phyloP scores from a whole-genome alignment of 2,797 vertebrate species.

The Remorina albescens region DNA sequence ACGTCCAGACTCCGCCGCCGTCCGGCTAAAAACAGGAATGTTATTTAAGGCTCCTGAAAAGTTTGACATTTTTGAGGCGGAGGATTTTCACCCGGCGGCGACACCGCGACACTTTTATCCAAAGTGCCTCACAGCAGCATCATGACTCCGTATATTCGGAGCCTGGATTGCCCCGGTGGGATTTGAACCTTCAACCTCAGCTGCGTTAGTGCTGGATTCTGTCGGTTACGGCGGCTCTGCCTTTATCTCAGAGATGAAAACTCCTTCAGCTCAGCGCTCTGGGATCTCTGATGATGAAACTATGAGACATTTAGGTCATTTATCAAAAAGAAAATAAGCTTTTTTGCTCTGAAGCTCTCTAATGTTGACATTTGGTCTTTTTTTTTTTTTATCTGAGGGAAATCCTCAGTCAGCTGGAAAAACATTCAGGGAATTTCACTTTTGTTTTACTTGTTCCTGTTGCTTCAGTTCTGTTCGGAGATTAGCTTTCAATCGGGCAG shows the following conservation, averaged over 20 bases:
- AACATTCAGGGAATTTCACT: too few species aligned
- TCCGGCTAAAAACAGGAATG: conserved; percentile 12
- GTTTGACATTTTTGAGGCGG: conserved; percentile 29
- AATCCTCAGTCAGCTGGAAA: not conserved
- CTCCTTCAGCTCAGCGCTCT: not conserved
- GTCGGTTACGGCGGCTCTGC: not conserved
- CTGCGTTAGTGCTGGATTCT: conserved; percentile 9
- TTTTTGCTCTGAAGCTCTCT: too few species aligned
- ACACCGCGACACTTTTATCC: conserved; percentile 38
- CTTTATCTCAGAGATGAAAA: not conserved
- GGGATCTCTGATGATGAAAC: not conserved
- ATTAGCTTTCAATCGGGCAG: too few species aligned
- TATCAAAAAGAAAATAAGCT: not conserved
- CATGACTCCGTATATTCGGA: conserved; percentile 25
- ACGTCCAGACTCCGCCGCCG: conserved; percentile 5
- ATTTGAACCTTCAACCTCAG: conserved; percentile 36
- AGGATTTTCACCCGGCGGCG: conserved; percentile 12
- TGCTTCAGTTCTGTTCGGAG: too few species aligned
- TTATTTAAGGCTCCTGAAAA: conserved; percentile 25
- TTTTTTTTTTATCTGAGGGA: not conserved
- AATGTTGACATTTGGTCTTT: too few species aligned
- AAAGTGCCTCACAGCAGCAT: conserved; percentile 30
- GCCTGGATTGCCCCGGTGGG: conserved; percentile 26
- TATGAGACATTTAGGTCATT: not conserved
- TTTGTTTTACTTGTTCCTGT: too few species aligned